Conservation (phyloP, 2,888 invertebrate genomes). For the Synanthedon andrenaeformis region DNA sequence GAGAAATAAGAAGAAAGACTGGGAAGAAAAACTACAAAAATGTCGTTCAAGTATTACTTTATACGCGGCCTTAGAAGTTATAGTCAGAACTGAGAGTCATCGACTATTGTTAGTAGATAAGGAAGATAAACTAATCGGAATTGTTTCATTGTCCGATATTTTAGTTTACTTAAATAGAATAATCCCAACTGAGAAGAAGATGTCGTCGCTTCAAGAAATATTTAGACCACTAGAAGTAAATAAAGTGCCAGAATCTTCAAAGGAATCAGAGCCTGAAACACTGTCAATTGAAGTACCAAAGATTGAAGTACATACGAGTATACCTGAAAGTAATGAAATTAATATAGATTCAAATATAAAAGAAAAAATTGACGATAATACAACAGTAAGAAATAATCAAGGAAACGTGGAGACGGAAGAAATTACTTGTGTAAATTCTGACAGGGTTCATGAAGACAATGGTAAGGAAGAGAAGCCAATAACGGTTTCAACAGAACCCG, state of each 20-base stretch:
- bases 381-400: background rate
- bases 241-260: conserved; percentile 53
- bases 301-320: conserved; percentile 22
- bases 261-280: conserved; percentile 55
- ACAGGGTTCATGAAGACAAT: background rate
- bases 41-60: conserved; percentile 88
- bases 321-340: conserved; percentile 27
- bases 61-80: conserved; percentile 87
- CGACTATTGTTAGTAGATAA: conserved; percentile 66
- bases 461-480: background rate
- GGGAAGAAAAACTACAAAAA: conserved; percentile 92
- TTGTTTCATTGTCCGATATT: conserved; percentile 64
- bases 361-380: background rate
- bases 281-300: conserved; percentile 55
- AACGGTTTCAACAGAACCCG: background rate
- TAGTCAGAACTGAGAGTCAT: conserved; percentile 88
- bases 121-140: conserved; percentile 59
- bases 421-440: background rate
- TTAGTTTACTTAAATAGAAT: conserved; percentile 65
- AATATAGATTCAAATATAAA: conserved; percentile 13
- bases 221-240: conserved; percentile 61
- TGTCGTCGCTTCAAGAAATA: conserved; percentile 62
- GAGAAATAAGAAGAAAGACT: conserved; percentile 88
- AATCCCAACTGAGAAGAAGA: conserved; percentile 61
- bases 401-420: background rate